These are phyloP conservation scores for Shargacucullia verbasci DNA, from an alignment of 2,888 invertebrate genomes.

Conservation along the genomic window DNA sequence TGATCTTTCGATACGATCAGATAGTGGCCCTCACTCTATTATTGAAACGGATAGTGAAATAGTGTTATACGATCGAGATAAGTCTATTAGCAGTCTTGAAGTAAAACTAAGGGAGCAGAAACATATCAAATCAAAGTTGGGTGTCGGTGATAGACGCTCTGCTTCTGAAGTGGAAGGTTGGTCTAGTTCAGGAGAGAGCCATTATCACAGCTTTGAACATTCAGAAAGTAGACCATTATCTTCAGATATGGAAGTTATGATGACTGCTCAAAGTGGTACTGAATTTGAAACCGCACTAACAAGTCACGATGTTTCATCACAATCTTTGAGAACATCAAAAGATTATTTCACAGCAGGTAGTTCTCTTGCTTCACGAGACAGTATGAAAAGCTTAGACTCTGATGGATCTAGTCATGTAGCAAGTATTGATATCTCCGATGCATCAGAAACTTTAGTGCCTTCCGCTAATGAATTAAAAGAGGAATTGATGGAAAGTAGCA, in stretches of 20 bases:
- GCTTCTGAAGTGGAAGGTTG: constrained; percentile 94
- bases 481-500: constrained; percentile 91
- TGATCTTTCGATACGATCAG: constrained; percentile 82
- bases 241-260: constrained; percentile 95
- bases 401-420: constrained; percentile 96
- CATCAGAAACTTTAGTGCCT: constrained; percentile 97
- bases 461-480: constrained; percentile 95
- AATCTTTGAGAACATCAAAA: constrained; percentile 93
- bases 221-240: constrained; percentile 95
- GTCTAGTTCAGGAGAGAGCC: constrained; percentile 96
- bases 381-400: constrained; percentile 96
- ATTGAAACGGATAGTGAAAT: constrained; percentile 86
- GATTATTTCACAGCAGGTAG: constrained; percentile 96
- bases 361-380: constrained; percentile 96
- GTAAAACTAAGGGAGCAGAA: constrained; percentile 82
- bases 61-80: constrained; percentile 80
- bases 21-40: constrained; percentile 87
- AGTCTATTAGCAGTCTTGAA: constrained; percentile 85
- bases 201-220: constrained; percentile 96
- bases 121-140: constrained; percentile 84
- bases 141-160: constrained; percentile 91
- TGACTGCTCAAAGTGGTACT: constrained; percentile 93
- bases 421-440: constrained; percentile 96
- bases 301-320: constrained; percentile 93
- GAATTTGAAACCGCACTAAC: constrained; percentile 96